Conservation (phyloP, 2,888 invertebrate species). For the Tinea semifulvella region DNA sequence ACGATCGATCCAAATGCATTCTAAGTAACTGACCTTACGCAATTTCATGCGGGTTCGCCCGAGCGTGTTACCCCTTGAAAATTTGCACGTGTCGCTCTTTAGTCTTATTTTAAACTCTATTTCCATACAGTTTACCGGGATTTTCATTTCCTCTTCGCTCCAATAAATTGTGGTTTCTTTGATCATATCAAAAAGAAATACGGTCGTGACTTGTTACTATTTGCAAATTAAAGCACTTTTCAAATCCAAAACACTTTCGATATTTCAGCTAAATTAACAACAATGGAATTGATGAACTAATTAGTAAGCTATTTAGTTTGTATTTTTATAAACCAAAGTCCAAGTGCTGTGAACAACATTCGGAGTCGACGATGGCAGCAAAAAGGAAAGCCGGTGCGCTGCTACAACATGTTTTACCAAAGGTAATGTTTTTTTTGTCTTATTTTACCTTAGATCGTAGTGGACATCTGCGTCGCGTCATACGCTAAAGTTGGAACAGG, state of each 20-base stretch:
- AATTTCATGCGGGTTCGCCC: constrained; percentile 24
- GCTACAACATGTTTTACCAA: constrained; percentile 72
- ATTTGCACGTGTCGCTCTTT: constrained; percentile 16
- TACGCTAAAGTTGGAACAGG: not conserved
- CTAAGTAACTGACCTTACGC: constrained; percentile 36
- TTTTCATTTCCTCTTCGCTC: too few species aligned
- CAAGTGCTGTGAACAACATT: constrained; percentile 1
- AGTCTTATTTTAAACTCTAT: constrained; percentile 1
- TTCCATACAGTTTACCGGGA: too few species aligned
- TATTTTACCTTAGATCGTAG: constrained; percentile 12
- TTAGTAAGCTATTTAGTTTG: not conserved
- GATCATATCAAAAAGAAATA: too few species aligned
- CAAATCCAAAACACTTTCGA: too few species aligned
- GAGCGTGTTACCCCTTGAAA: constrained; percentile 19
- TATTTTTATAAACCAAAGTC: constrained; percentile 5
- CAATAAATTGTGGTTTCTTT: too few species aligned
- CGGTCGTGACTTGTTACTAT: too few species aligned
- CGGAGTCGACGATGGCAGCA: constrained; percentile 67
- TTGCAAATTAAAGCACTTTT: too few species aligned
- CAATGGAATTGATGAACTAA: not conserved
- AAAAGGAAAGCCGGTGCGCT: constrained; percentile 79
- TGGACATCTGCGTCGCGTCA: constrained; percentile 5
- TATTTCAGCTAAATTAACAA: not conserved
- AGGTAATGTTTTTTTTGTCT: constrained; percentile 32
- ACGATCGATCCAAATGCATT: constrained; percentile 14